These are phyloP conservation scores for Delphinus delphis DNA, from an alignment of 2,113 vertebrate species.

Conservation along the genomic window DNA sequence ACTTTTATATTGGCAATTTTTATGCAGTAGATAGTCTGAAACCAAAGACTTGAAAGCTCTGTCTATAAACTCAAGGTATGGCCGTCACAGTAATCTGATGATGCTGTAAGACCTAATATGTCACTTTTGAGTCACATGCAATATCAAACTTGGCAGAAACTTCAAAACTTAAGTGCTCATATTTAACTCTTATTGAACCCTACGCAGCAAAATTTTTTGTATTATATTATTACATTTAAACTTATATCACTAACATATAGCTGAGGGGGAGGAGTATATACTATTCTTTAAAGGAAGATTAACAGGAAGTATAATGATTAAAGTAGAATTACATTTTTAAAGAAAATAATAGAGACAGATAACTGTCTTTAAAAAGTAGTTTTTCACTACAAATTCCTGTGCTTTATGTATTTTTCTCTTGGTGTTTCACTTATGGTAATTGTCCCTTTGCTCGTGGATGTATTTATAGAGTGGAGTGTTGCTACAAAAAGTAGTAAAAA, in stretches of 20 bases:
- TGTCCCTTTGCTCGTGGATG: neutral
- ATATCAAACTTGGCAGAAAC: constrained; percentile 4
- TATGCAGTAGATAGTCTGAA: neutral
- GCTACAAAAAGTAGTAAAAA: neutral
- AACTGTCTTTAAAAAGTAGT: neutral
- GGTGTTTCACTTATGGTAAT: neutral
- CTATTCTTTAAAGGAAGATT: neutral
- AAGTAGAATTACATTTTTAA: neutral
- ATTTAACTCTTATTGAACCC: neutral
- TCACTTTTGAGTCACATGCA: neutral
- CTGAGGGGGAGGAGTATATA: neutral
- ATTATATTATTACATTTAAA: constrained; percentile 28
- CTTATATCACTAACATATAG: neutral
- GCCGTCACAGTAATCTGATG: neutral
- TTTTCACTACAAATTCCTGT: neutral
- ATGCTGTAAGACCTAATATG: neutral
- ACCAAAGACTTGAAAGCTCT: neutral
- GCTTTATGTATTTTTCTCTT: neutral
- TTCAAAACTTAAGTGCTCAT: neutral
- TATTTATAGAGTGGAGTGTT: neutral
- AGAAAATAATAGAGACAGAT: neutral
- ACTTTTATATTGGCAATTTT: neutral
- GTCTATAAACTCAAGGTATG: neutral
- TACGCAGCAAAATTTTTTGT: neutral
- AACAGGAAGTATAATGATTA: neutral